Evolutionary conservation across 64 coral and sea anemone genomes (phyloP), one percentile per base, ranked within the genome.

Genomic region (Montipora cactus): DNA sequence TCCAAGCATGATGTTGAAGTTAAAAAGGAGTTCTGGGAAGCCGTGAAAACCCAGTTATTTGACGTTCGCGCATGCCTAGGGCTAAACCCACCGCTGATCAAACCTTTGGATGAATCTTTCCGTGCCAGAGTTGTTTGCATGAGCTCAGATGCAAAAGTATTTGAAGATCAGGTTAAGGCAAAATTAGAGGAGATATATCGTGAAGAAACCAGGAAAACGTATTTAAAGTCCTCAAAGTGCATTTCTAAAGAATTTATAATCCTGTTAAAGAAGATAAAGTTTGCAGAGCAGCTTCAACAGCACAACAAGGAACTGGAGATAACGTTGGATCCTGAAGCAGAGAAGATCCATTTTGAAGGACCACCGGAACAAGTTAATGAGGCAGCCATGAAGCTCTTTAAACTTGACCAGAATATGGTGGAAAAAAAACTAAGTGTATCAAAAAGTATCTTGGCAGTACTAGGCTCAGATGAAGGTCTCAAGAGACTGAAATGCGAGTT

Each of bases 211-310:
- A 90, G 25, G 76, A 95, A 95, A 70, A 85, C 87, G 0, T 79
- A 90, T 7, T 25, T 67, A 21, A 77, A 73, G 66, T 84, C 22
- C 19, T 84, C 8, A 70, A 71, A 83, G 53, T 23, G 67, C 13
- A 46, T 90, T 86, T 45, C 80, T 2, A 8, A 90, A 78, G 72
- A 94, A 78, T 45, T 67, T 48, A 67, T 90, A 79, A 83, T 64
- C 79, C 66, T 90, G 64, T 14, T 94, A 79, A 90, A 94, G 22
- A 94, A 85, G 53, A 90, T 94, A 14, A 69, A 84, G 70, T 45
- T 94, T 71, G 74, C 67, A 15, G 79, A 90, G 23, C 72, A 85
- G 18, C 88, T 95, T 3, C 55, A 90, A 69, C 1, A 28, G 53
- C 78, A 79, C 14, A 86, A 84, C 80, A 84, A 90, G 15, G 80